Base-by-base conservation (phyloP, 2,797 vertebrate species). In the Pseudochaenichthys georgianus region DNA sequence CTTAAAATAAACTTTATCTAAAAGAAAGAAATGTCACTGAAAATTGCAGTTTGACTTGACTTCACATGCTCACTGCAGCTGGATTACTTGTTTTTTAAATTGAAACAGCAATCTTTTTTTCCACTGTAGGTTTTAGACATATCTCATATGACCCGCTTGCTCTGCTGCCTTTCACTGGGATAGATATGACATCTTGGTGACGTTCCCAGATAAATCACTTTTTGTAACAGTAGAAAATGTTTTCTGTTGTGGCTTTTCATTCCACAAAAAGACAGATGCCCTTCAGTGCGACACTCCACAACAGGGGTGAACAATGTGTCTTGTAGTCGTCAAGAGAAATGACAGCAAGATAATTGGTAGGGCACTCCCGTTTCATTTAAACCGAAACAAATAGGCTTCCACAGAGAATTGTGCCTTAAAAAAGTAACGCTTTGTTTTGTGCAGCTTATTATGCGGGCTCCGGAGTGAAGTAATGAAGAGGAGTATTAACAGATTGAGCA, bases 151-250 rank as follows among this genome's bases (percentile, higher is more conserved):
- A 93, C 89, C 90, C 64, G 84, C 86, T 84, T 91, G 93, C 88
- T 92, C 91, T 59, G 86, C 87, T 92, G 89, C 88, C 87, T 92
- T 90, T 92, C 84, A 89, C 86, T 76, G 83, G 82, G 84, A 92
- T 83, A 90, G 91, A 92, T 91, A 81, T 93, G 89, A 92, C 92
- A 92, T 89, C 83, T 89, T 61, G 38, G 79, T 89, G 88, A 89
- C 81, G 70, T 87, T 91, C 83, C 63, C 79, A 85, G 88, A 95
- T 94, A 94, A 95, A 95, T 94, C 92, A 94, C 81, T 88, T 90
- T 87, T 89, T 91, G 83, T 80, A 88, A 83, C 76, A 90, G 92
- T 80, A 83, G 85, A 89, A 93, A 93, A 90, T 87, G 84, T 88
- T 91, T 91, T 92, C 73, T 88, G 83, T 89, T 87, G 77, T 48